These are phyloP conservation scores for Orchesella flavescens DNA, from an alignment of 2,888 invertebrate species.

Conservation along the genomic window DNA sequence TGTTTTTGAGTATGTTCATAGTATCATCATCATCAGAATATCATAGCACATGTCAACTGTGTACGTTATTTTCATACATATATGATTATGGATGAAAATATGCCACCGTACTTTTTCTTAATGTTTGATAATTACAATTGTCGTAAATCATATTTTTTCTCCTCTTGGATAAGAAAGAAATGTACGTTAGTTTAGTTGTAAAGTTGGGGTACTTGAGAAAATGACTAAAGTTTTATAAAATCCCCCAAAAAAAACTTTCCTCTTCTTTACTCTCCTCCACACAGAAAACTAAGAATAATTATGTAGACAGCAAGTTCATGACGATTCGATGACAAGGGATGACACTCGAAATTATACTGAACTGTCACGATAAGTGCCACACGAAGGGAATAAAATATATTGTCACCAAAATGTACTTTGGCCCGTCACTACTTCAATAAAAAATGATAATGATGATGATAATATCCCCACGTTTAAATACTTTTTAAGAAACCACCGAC, in stretches of 20 bases:
- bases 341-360: slow-evolving; percentile 45
- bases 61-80: too few relatives aligned
- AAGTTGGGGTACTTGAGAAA: slow-evolving; percentile 9
- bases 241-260: slow-evolving; percentile 8
- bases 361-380: slow-evolving; percentile 14
- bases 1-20: too few relatives aligned
- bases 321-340: slow-evolving; percentile 44
- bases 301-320: slow-evolving; percentile 33
- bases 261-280: not conserved
- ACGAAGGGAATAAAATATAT: slow-evolving; percentile 27
- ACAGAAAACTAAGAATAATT: slow-evolving; percentile 9
- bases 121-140: slow-evolving; percentile 29
- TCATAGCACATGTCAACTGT: too few relatives aligned
- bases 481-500: not conserved
- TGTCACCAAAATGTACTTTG: slow-evolving; percentile 16
- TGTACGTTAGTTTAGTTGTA: not conserved
- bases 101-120: not conserved
- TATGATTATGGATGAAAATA: too few relatives aligned
- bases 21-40: too few relatives aligned
- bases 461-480: slow-evolving; percentile 31
- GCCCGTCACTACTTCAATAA: not conserved
- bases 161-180: too few relatives aligned
- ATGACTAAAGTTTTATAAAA: slow-evolving; percentile 2
- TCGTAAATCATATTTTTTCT: slow-evolving; percentile 40
- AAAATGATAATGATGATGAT: slow-evolving; percentile 30